These are phyloP conservation scores for Grapholita molesta DNA, from an alignment of 1,140 invertebrate species.

Conservation along the genomic window DNA sequence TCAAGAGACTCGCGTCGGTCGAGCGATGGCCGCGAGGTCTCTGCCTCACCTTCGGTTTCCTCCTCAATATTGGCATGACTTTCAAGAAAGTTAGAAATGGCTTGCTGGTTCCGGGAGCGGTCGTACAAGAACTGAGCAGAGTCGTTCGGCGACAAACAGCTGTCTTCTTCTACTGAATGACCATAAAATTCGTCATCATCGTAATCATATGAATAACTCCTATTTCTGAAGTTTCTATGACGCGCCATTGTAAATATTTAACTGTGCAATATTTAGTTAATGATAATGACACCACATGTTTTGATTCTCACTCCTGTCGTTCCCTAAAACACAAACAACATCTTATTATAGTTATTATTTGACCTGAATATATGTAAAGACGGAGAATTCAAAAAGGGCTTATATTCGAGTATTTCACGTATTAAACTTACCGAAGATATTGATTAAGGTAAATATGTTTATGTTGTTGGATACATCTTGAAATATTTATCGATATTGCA, in stretches of 20 bases:
- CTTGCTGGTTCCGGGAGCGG: slow-evolving; percentile 81
- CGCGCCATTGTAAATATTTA: slow-evolving; percentile 82
- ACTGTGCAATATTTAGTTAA: neutral
- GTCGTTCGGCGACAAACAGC: slow-evolving; percentile 93
- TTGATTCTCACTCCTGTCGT: neutral
- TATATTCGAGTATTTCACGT: neutral
- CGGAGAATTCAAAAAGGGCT: no score
- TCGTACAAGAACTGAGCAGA: slow-evolving; percentile 92
- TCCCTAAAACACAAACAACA: neutral
- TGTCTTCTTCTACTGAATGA: slow-evolving; percentile 94
- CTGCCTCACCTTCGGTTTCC: slow-evolving; percentile 80
- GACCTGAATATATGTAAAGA: neutral
- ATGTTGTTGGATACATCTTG: neutral
- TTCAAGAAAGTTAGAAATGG: slow-evolving; percentile 84
- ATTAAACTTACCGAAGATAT: neutral
- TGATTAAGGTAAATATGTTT: neutral
- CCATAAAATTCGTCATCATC: slow-evolving; percentile 96
- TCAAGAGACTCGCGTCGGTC: slow-evolving; percentile 63
- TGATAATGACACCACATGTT: neutral
- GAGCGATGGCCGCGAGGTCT: slow-evolving; percentile 44
- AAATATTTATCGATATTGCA: neutral
- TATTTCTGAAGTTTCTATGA: slow-evolving; percentile 86
- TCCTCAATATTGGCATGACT: slow-evolving; percentile 87
- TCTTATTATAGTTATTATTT: no score
- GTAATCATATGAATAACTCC: slow-evolving; percentile 91